phyloP scores from a whole-genome alignment of 2,113 vertebrate species.

The Gopherus flavomarginatus region DNA sequence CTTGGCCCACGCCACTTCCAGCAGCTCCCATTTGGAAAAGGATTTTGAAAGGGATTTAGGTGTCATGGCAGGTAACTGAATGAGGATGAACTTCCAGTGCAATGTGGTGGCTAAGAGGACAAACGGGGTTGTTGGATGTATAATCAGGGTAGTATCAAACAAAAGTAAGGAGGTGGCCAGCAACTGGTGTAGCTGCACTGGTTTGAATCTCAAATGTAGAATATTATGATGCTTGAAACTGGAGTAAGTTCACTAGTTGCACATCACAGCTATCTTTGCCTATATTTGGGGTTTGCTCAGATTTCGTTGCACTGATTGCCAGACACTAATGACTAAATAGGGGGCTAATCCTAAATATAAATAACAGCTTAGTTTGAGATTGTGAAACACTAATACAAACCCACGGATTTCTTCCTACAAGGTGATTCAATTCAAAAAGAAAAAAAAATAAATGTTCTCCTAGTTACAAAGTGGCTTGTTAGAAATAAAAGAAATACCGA shows the following conservation, averaged over 20 bases:
- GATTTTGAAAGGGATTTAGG: background rate
- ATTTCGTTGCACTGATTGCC: background rate
- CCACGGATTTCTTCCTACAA: background rate
- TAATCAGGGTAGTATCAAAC: background rate
- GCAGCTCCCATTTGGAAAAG: too few relatives aligned
- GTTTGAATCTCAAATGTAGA: background rate
- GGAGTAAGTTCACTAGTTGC: accelerated
- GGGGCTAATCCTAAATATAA: background rate
- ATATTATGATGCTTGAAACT: background rate
- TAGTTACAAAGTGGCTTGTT: background rate
- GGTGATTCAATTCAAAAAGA: background rate
- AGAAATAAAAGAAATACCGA: background rate
- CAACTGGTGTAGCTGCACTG: accelerated
- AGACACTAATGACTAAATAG: background rate
- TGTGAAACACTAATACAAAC: background rate
- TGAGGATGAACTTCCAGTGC: background rate
- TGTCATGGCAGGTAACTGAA: accelerated
- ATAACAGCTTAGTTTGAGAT: background rate
- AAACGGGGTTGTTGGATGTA: background rate
- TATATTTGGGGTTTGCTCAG: background rate
- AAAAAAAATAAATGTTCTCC: background rate
- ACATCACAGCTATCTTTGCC: background rate
- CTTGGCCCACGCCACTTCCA: too few relatives aligned
- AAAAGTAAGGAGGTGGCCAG: background rate
- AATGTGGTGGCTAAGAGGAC: background rate